Percentiles rank a stretch among this genome's conserved stretches.
Evolutionary conservation across 2,113 vertebrate genomes (phyloP).

Genomic region (Myiozetetes cayanensis): DNA sequence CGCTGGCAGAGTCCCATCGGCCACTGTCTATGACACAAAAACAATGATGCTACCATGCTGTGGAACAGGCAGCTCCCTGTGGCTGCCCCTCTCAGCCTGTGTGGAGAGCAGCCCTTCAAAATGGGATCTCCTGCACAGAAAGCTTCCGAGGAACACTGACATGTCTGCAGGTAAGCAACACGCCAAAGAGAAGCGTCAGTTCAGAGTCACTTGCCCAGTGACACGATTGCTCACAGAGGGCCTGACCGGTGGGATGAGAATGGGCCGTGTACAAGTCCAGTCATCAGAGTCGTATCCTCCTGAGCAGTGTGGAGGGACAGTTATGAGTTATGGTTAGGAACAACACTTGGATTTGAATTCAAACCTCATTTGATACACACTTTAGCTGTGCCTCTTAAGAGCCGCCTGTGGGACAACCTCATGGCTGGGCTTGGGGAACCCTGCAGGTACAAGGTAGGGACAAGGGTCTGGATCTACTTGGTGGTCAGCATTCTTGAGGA

Average conservation of each 20-base stretch:
- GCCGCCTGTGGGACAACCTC: background rate
- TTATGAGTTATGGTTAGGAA: background rate
- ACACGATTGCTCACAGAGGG: background rate
- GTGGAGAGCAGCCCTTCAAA: background rate
- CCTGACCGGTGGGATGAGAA: background rate
- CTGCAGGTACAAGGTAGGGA: background rate
- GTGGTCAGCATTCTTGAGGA: background rate
- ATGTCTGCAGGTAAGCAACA: background rate
- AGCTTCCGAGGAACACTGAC: background rate
- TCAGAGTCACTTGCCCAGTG: background rate
- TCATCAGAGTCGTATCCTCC: background rate
- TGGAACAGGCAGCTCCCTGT: accelerated
- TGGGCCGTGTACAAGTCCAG: background rate
- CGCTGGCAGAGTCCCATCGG: background rate
- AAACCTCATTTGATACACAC: background rate
- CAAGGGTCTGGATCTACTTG: background rate
- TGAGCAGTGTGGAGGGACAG: background rate
- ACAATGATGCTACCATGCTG: background rate
- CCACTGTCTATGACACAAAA: background rate
- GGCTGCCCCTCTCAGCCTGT: background rate
- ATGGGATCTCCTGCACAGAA: background rate
- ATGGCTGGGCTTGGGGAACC: background rate
- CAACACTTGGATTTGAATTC: background rate
- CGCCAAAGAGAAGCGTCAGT: accelerated
- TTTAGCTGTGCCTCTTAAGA: background rate